A percentile compares a stretch with the other conserved stretches of the same genome.
Evolutionary conservation across 2,113 vertebrate species (phyloP).

Genomic region (Suncus etruscus): DNA sequence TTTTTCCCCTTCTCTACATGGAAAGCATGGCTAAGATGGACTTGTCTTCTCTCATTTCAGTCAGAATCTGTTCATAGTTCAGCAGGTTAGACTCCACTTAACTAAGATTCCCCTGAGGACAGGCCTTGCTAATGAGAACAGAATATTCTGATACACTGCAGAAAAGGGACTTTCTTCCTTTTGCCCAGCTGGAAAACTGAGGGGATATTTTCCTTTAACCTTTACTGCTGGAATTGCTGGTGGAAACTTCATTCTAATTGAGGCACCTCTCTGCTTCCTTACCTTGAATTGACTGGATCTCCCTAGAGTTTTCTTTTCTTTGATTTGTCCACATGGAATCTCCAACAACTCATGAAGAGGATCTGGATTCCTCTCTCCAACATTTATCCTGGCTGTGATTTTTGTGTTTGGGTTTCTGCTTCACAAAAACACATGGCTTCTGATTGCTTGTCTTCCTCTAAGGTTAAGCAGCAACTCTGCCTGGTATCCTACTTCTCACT

Average conservation of each 20-base stretch:
- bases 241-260: neutral
- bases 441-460: neutral
- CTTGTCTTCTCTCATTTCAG: neutral
- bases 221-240: neutral
- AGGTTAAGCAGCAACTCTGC: neutral
- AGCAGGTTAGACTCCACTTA: neutral
- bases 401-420: neutral
- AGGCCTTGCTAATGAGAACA: neutral
- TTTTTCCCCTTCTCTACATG: neutral
- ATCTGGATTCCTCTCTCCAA: neutral
- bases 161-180: neutral
- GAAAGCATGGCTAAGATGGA: neutral
- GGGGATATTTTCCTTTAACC: neutral
- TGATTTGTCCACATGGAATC: neutral
- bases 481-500: neutral
- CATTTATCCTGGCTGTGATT: neutral
- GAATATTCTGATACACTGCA: neutral
- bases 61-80: neutral
- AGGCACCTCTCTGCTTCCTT: neutral
- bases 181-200: neutral
- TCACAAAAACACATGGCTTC: neutral
- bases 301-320: neutral
- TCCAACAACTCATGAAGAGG: neutral
- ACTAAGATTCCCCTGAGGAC: neutral
- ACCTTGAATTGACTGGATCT: neutral